phyloP scores from a whole-genome alignment of 2,888 invertebrate species.

The Acronicta leporina region DNA sequence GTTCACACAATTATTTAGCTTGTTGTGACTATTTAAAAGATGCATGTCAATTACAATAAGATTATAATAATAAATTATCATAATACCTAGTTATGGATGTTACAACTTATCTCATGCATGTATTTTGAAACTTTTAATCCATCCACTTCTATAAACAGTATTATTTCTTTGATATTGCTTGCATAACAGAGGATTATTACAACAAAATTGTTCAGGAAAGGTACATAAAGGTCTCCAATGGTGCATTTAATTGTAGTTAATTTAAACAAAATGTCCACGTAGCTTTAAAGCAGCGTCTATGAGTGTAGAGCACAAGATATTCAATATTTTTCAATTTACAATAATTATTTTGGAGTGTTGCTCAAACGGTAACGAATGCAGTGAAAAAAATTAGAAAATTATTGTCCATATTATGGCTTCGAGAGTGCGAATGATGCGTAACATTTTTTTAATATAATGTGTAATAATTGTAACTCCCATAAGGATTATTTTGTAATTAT shows the following conservation, averaged over 20 bases:
- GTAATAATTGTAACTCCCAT: slow-evolving; percentile 82
- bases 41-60: slow-evolving; percentile 79
- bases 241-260: slow-evolving; percentile 88
- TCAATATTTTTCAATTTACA: slow-evolving; percentile 76
- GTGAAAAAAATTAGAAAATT: slow-evolving; percentile 69
- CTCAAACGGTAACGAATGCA: slow-evolving; percentile 74
- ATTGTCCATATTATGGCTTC: slow-evolving; percentile 81
- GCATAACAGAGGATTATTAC: slow-evolving; percentile 72
- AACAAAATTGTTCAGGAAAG: slow-evolving; percentile 65
- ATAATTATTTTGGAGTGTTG: slow-evolving; percentile 74
- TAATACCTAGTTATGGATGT: slow-evolving; percentile 49
- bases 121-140: slow-evolving; percentile 55
- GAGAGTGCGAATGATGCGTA: slow-evolving; percentile 76
- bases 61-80: slow-evolving; percentile 56
- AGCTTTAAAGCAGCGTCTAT: slow-evolving; percentile 82
- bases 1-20: slow-evolving; percentile 44
- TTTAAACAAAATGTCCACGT: slow-evolving; percentile 84
- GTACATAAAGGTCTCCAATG: slow-evolving; percentile 75
- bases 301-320: slow-evolving; percentile 82
- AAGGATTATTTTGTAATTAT: slow-evolving; percentile 88
- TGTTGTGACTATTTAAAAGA: slow-evolving; percentile 59
- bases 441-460: slow-evolving; percentile 78
- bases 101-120: slow-evolving; percentile 56
- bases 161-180: slow-evolving; percentile 81
- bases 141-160: slow-evolving; percentile 76